Evolutionary conservation across 2,888 invertebrate genomes (phyloP), one percentile per base, ranked within the genome.

Genomic region (Tinea pellionella): DNA sequence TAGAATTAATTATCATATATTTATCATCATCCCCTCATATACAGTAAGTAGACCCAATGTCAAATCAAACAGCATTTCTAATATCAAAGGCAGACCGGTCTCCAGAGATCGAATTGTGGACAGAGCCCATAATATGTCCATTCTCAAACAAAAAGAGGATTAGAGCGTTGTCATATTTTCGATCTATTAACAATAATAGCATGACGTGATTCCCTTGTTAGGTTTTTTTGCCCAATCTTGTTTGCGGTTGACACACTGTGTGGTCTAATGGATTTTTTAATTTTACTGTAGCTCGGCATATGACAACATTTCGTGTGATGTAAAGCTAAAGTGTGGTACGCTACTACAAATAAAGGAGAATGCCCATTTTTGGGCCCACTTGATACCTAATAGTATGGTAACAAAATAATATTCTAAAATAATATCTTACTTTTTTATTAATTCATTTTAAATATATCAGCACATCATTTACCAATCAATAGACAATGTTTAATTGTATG

Each of bases 91-190:
- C 72, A 59, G 65, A 30, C 66, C 62, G 60, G 68, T 83, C 85
- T 82, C 80, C 60, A 60, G 67, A 79, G 84, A 73, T 71, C 58
- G 64, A 51, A 37, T 13, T 30, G 29, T 32, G 29, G 59, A 65
- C 70, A 68, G 67, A 70, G 68, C 67, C 69, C 62, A 73, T 81
- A 7, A 80, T 24, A 81, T 79, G 78, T 75, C 78, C 75, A 76
- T 78, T 76, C 72, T 68, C 66, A 69, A 80, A 80, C 24, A 24
- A 78, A 85, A 87, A 85, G 86, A 73, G 85, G 86, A 85, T 87
- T 87, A 86, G 75, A 70, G 74, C 80, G 81, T 78, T 80, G 82
- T 84, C 82, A 83, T 81, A 83, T 82, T 76, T 74, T 69, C 61
- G 65, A 68, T 67, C 75, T 79, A 82, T 85, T 85, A 86, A 70